Evolutionary conservation across 2,888 invertebrate genomes (phyloP).

Genomic region (Falcaria lacertinaria): DNA sequence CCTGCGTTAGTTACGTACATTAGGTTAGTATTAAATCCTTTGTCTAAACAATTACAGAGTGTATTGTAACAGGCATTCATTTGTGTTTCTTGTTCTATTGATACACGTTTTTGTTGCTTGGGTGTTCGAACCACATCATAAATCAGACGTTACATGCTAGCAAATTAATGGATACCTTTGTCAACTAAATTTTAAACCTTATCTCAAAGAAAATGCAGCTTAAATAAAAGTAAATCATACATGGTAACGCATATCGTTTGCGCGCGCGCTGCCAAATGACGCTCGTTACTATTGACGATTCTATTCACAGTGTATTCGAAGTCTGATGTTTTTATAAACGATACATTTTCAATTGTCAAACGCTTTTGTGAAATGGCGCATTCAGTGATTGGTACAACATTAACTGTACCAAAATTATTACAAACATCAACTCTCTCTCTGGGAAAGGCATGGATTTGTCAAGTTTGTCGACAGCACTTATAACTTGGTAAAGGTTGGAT

Average conservation of each 20-base stretch:
- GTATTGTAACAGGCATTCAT: conserved; percentile 73
- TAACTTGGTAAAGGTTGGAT: conserved; percentile 22
- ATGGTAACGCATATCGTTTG: conserved; percentile 21
- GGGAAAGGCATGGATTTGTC: neutral
- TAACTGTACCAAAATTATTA: conserved; percentile 5
- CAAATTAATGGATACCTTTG: conserved; percentile 28
- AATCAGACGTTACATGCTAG: conserved; percentile 59
- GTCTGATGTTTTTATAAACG: conserved; percentile 66
- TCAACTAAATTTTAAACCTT: conserved; percentile 28
- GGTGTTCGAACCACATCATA: conserved; percentile 75
- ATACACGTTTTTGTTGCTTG: conserved; percentile 67
- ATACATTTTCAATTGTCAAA: conserved; percentile 62
- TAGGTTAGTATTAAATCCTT: conserved; percentile 37
- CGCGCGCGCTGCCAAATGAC: conserved; percentile 52
- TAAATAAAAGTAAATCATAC: neutral
- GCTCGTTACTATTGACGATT: conserved; percentile 61
- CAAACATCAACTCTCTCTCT: conserved; percentile 4
- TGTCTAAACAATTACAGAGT: conserved; percentile 76
- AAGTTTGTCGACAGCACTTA: neutral
- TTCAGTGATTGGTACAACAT: conserved; percentile 26
- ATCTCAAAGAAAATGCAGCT: conserved; percentile 8
- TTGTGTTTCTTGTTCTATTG: conserved; percentile 73
- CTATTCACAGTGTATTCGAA: conserved; percentile 52
- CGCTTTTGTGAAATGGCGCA: conserved; percentile 50
- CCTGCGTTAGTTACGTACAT: conserved; percentile 20